Evolutionary conservation across 2,888 invertebrate species (phyloP).

Genomic region (Patella pellucida): DNA sequence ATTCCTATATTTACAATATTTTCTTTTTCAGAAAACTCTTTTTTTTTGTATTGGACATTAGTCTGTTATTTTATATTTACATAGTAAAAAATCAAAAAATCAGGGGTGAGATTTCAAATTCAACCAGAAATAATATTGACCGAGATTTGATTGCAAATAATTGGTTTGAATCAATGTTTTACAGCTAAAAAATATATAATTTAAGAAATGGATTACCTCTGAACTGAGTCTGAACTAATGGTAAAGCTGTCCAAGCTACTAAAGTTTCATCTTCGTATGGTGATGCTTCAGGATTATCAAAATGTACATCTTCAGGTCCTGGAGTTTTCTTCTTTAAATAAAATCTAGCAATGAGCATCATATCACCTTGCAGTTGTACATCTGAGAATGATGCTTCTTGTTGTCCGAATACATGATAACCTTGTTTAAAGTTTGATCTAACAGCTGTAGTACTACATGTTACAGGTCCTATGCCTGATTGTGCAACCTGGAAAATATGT

Average conservation of each 20-base stretch:
- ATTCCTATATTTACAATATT: too few relatives aligned
- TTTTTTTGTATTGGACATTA: too few relatives aligned
- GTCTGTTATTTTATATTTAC: too few relatives aligned
- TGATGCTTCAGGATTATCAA: conserved; percentile 43
- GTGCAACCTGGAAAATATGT: conserved; percentile 55
- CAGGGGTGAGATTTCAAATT: too few relatives aligned
- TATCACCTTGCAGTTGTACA: conserved; percentile 61
- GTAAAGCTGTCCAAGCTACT: conserved; percentile 66
- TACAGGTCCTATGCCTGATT: conserved; percentile 63
- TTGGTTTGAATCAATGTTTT: too few relatives aligned
- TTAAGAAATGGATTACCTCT: conserved; percentile 37
- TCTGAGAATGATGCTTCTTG: conserved; percentile 66
- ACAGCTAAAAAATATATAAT: neutral
- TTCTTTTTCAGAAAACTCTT: too few relatives aligned
- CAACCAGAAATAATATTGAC: too few relatives aligned
- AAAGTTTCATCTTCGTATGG: conserved; percentile 60
- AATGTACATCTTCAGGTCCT: conserved; percentile 41
- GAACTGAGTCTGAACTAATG: conserved; percentile 51
- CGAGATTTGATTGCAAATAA: too few relatives aligned
- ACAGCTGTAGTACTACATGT: conserved; percentile 67
- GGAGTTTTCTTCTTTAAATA: conserved; percentile 57
- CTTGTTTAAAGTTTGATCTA: conserved; percentile 62
- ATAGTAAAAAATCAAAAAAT: too few relatives aligned
- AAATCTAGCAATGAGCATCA: conserved; percentile 63
- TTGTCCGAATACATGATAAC: conserved; percentile 69